These are phyloP conservation scores for Cyclina sinensis DNA, from an alignment of 1,140 invertebrate species.

Conservation along the genomic window DNA sequence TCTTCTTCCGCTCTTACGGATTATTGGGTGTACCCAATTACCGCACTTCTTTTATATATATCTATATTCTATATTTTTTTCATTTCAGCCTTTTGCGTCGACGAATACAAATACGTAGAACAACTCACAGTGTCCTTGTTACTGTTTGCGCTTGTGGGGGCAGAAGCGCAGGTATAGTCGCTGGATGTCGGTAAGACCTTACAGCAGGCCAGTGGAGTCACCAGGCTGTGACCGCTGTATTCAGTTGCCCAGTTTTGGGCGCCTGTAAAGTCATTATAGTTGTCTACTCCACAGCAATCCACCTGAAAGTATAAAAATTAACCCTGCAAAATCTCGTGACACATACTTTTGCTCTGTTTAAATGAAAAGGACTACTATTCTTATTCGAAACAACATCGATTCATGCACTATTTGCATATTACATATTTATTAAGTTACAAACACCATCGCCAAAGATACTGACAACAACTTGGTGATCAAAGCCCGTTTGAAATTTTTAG, in stretches of 20 bases:
- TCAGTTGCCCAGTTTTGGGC: slow-evolving; percentile 60
- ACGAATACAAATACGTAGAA: background rate
- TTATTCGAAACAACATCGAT: too few species aligned
- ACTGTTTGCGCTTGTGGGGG: slow-evolving; percentile 47
- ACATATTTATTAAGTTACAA: too few species aligned
- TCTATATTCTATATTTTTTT: background rate
- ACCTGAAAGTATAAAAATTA: too few species aligned
- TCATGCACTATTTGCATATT: too few species aligned
- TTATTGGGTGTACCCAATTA: too few species aligned
- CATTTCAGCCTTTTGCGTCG: background rate
- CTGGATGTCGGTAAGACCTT: slow-evolving; percentile 16
- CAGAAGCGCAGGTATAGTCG: slow-evolving; percentile 41
- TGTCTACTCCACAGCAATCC: slow-evolving; percentile 67
- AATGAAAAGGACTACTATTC: too few species aligned
- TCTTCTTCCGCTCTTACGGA: too few species aligned
- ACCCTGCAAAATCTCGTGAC: too few species aligned
- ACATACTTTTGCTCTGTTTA: too few species aligned
- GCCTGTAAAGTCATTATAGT: slow-evolving; percentile 65
- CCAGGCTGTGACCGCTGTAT: slow-evolving; percentile 10
- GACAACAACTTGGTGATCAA: too few species aligned
- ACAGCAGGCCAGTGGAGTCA: slow-evolving; percentile 70
- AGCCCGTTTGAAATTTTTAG: background rate
- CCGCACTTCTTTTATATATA: too few species aligned
- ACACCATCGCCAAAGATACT: too few species aligned
- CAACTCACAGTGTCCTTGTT: slow-evolving; percentile 18